phyloP scores from a whole-genome alignment of 2,888 invertebrate genomes.

The Osmoderma eremita region DNA sequence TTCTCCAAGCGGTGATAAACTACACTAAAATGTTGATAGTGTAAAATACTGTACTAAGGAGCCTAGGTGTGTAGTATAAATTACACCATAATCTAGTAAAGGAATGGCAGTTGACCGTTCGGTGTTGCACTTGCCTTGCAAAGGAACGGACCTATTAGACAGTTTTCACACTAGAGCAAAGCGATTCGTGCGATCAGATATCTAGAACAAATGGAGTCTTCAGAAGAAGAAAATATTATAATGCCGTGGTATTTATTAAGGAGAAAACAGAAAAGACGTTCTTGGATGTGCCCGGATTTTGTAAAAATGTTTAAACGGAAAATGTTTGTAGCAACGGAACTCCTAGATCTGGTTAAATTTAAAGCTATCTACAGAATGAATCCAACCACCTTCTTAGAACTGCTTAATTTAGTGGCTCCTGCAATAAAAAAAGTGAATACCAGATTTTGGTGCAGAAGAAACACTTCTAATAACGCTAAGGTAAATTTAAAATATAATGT shows the following conservation, averaged over 20 bases:
- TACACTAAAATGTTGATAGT: too few relatives aligned
- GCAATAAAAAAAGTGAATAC: background rate
- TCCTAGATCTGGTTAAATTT: background rate
- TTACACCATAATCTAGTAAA: too few relatives aligned
- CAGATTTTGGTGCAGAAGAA: background rate
- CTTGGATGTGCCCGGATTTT: background rate
- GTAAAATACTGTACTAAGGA: too few relatives aligned
- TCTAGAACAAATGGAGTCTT: slow-evolving; percentile 2
- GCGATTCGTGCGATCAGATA: too few relatives aligned
- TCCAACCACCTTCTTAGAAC: background rate
- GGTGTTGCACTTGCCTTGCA: too few relatives aligned
- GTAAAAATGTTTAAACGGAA: background rate
- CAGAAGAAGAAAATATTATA: background rate
- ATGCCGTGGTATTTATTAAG: background rate
- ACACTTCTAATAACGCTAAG: slow-evolving; percentile 1
- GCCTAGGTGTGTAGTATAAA: too few relatives aligned
- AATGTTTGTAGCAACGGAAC: background rate
- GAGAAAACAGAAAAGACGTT: background rate
- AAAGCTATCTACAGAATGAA: background rate
- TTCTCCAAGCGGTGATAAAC: too few relatives aligned
- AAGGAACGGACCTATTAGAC: too few relatives aligned
- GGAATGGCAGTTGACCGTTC: too few relatives aligned
- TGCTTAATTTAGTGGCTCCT: background rate
- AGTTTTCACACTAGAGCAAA: too few relatives aligned
- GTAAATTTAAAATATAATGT: background rate